These are phyloP conservation scores for Mionectes macconnelli DNA, from an alignment of 2,113 vertebrate genomes.

Conservation along the genomic window DNA sequence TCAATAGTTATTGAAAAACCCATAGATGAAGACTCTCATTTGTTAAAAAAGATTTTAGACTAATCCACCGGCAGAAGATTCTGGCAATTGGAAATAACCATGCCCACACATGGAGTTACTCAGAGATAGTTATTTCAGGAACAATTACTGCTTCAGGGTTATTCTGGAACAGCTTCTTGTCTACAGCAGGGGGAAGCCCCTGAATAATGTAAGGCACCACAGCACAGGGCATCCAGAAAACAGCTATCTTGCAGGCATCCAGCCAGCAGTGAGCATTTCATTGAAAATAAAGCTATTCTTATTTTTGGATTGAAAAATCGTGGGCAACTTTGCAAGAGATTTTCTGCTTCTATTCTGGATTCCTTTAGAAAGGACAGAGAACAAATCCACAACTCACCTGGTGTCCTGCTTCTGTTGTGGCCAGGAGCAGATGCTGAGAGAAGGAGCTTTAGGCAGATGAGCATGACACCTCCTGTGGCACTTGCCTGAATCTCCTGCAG, in stretches of 20 bases:
- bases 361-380: background rate
- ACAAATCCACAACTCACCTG: background rate
- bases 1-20: background rate
- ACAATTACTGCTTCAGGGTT: background rate
- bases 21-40: background rate
- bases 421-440: rapidly evolving
- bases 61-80: background rate
- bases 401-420: background rate
- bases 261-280: background rate
- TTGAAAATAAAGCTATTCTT: background rate
- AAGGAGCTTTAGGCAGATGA: background rate
- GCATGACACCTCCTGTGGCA: background rate
- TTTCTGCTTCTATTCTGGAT: background rate
- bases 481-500: background rate
- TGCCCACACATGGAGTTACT: background rate
- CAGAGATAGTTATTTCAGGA: background rate
- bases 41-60: background rate
- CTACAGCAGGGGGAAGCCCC: background rate
- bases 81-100: background rate
- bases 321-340: background rate
- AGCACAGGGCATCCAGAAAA: background rate
- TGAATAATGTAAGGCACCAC: background rate
- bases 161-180: background rate
- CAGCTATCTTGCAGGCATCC: background rate
- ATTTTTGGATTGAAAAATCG: background rate